Evolutionary conservation across 2,113 vertebrate genomes (phyloP), one percentile per base, ranked within the genome.

Genomic region (Meriones unguiculatus): DNA sequence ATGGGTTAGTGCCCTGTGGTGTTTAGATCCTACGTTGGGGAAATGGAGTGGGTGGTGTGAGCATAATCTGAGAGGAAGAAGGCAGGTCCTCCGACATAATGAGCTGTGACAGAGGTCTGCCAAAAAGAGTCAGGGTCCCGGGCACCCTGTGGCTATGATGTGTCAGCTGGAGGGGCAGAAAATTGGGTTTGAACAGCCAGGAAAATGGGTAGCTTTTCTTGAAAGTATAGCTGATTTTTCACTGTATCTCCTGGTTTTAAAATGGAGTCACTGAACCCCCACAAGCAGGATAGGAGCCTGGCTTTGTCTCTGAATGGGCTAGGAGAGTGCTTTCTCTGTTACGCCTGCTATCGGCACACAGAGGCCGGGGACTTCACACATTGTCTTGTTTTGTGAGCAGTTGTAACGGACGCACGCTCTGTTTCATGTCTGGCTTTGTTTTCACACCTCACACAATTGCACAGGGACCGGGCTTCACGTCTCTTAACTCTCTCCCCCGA

Each of bases 291-390:
- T 38, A 35, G 95, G 97, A 46, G 87, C 52, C 93, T 91, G 93
- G 87, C 89, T 96, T 97, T 97, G 96, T 97, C 96, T 97, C 87
- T 82, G 87, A 65, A 87, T 97, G 98, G 98, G 97, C 98, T 97
- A 98, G 98, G 93, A 97, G 97, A 98, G 96, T 90, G 95, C 98
- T 97, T 38, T 98, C 98, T 98, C 98, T 97, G 38, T 98, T 93
- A 94, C 91, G 72, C 65, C 11, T 85, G 95, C 97, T 93, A 69
- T 89, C 98, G 98, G 97, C 97, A 95, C 8, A 0, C 78, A 93
- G 91, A 96, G 95, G 96, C 97, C 94, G 95, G 94, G 93, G 46
- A 1, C 5, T 24, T 8, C 97, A 96, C 94, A 98, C 98, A 98
- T 97, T 98, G 97, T 75, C 93, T 92, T 98, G 97, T 98, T 86